A percentile compares a stretch with the other conserved stretches of the same genome.
Evolutionary conservation across 2,888 invertebrate species (phyloP).

Genomic region (Eupithecia centaureata): DNA sequence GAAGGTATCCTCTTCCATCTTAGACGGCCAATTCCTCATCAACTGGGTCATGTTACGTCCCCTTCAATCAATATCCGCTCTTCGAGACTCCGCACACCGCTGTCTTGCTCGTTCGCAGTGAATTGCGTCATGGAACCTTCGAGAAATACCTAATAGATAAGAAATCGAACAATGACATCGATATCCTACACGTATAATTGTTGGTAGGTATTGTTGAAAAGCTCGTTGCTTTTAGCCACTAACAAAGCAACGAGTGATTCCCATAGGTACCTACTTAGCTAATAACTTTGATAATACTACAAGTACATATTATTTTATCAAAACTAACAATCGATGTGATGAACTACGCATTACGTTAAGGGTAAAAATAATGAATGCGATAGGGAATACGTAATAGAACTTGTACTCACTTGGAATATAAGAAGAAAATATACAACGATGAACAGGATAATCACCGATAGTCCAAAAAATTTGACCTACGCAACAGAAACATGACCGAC

Average conservation of each 20-base stretch:
- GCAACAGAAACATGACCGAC: no score
- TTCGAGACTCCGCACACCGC: not conserved
- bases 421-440: not conserved
- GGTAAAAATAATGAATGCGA: not conserved
- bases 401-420: not conserved
- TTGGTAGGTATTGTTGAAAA: no score
- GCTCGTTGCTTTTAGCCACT: no score
- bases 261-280: not conserved
- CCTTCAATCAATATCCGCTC: not conserved
- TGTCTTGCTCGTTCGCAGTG: not conserved
- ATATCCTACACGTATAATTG: no score
- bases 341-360: no score
- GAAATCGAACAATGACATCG: not conserved
- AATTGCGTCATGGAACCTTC: slow-evolving; percentile 2
- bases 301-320: no score
- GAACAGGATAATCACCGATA: not conserved
- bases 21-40: not conserved
- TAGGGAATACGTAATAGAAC: not conserved
- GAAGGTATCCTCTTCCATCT: not conserved
- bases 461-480: no score
- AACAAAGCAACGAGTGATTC: no score
- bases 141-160: not conserved
- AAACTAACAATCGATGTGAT: no score
- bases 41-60: not conserved
- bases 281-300: no score